A percentile compares a stretch with the other conserved stretches of the same genome.
phyloP scores from a whole-genome alignment of 2,797 vertebrate species.

The Cyclura pinguis region DNA sequence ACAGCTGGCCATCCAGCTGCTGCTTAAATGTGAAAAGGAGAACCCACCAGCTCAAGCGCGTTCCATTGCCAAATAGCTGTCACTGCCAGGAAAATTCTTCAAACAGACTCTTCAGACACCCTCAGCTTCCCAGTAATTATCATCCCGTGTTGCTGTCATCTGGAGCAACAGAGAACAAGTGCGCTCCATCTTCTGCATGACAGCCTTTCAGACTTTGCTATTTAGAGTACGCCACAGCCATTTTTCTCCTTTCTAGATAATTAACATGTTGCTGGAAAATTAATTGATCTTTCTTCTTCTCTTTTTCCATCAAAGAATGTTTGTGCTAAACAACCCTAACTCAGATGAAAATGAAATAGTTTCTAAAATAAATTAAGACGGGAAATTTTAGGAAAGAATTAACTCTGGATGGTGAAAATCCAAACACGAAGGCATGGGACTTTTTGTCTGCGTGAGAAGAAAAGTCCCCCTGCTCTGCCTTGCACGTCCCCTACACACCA shows the following conservation, averaged over 20 bases:
- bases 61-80: too few species aligned
- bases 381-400: neutral
- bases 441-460: neutral
- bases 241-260: neutral
- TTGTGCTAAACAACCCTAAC: neutral
- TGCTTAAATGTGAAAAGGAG: neutral
- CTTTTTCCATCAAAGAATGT: neutral
- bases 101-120: neutral
- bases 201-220: neutral
- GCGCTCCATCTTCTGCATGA: neutral
- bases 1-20: neutral
- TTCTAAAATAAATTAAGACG: neutral
- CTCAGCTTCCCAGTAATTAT: too few species aligned
- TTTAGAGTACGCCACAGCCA: neutral
- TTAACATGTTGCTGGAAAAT: neutral
- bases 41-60: neutral
- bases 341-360: neutral
- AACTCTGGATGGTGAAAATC: neutral
- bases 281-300: neutral
- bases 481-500: neutral
- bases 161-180: neutral
- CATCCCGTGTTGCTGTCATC: too few species aligned
- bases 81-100: neutral
- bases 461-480: neutral
- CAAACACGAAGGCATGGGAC: neutral